Evolutionary conservation across 2,113 vertebrate genomes (phyloP).

Genomic region (Microtus ochrogaster): DNA sequence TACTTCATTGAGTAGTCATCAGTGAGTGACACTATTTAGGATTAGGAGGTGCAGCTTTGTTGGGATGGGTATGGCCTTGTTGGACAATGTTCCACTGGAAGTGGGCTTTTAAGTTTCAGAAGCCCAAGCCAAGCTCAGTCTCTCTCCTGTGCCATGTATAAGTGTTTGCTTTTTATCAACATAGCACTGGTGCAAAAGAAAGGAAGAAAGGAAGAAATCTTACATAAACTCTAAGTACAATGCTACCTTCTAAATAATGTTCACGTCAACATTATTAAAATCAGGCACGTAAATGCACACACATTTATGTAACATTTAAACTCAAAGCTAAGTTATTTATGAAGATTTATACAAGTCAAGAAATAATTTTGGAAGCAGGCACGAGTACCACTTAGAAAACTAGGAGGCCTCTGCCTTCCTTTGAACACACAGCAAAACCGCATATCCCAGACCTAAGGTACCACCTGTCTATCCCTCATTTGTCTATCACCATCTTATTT

Average conservation of each 20-base stretch:
- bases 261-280: neutral
- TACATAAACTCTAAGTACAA: neutral
- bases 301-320: neutral
- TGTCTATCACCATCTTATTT: neutral
- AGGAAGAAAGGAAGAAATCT: neutral
- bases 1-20: neutral
- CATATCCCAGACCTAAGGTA: accelerated
- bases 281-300: neutral
- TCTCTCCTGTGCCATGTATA: too few relatives aligned
- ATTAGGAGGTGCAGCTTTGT: too few relatives aligned
- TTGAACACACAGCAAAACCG: neutral
- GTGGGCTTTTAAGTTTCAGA: too few relatives aligned
- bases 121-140: too few relatives aligned
- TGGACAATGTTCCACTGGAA: too few relatives aligned
- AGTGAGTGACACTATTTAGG: neutral
- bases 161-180: too few relatives aligned
- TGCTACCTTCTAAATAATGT: neutral
- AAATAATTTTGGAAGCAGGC: neutral
- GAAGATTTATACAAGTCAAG: neutral
- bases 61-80: too few relatives aligned
- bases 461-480: neutral
- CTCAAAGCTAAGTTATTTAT: neutral
- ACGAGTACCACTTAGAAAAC: neutral
- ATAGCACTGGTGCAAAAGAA: too few relatives aligned
- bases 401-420: neutral